A percentile compares a stretch with the other conserved stretches of the same genome.
Conservation (phyloP, 2,888 invertebrate genomes). For the Drosophila paramelanica region DNA sequence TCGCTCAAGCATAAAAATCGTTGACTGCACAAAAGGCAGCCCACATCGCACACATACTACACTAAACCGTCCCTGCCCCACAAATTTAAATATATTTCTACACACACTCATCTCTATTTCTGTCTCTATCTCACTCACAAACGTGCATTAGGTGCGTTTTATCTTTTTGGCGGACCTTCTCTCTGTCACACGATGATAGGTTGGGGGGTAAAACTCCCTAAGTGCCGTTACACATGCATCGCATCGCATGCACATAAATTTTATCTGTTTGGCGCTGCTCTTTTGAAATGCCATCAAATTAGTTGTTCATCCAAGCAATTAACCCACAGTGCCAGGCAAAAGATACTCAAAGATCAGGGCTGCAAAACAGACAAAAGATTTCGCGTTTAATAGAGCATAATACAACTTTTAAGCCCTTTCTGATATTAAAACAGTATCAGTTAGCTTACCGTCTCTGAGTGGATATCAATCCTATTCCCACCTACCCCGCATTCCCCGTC, state of each 20-base stretch:
- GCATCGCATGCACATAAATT: constrained; percentile 69
- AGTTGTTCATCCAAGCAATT: constrained; percentile 82
- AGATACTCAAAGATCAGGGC: constrained; percentile 42
- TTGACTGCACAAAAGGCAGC: constrained; percentile 80
- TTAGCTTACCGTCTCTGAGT: neutral
- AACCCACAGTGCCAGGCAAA: constrained; percentile 61
- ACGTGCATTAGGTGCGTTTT: constrained; percentile 51
- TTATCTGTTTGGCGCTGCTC: constrained; percentile 72
- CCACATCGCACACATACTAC: constrained; percentile 44
- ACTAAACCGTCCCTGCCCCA: constrained; percentile 1
- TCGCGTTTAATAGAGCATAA: neutral
- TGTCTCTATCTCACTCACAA: constrained; percentile 7
- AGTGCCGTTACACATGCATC: constrained; percentile 79
- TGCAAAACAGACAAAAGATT: constrained; percentile 16
- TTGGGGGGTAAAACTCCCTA: constrained; percentile 37
- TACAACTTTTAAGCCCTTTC: neutral
- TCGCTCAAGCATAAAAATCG: constrained; percentile 81
- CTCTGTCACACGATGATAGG: constrained; percentile 38
- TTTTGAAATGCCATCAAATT: constrained; percentile 80
- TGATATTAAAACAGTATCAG: neutral
- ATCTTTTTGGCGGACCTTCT: constrained; percentile 59
- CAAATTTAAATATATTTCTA: constrained; percentile 69
- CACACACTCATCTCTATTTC: neutral
- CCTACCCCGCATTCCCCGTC: no score
- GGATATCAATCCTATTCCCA: no score